Evolutionary conservation across 2,797 vertebrate genomes (phyloP), one percentile per base, ranked within the genome.

Genomic region (Xenopus petersii): DNA sequence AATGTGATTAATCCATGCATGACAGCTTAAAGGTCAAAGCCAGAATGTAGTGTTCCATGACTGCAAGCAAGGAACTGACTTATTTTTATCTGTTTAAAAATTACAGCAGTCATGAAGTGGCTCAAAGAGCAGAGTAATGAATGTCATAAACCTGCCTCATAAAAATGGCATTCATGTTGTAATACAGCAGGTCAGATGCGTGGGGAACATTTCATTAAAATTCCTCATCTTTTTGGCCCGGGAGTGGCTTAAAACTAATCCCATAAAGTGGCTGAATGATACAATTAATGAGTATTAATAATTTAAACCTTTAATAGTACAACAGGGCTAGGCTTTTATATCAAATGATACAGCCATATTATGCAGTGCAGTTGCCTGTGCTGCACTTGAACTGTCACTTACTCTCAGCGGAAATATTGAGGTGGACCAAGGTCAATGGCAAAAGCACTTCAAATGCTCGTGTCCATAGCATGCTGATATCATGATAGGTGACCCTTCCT

Each of bases 221-320:
- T 87, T 86, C 87, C 88, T 87, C 86, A 87, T 89, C 87, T 86
- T 87, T 85, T 86, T 86, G 85, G 85, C 87, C 89, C 88, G 88
- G 84, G 87, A 88, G 88, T 89, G 88, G 86, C 88, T 87, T 89
- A 88, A 89, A 89, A 89, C 87, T 88, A 89, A 89, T 89, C 87
- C 89, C 88, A 88, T 89, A 89, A 89, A 84, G 90, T 89, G 88
- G 85, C 86, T 59, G 89, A 91, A 92, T 91, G 90, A 92, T 91
- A 93, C 93, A 92, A 92, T 94, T 96, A 95, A 95, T 90, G 91
- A 93, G 91, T 85, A 88, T 92, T 94, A 94, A 95, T 94, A 95
- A 95, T 95, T 94, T 93, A 94, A 93, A 93, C 89, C 87, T 89
- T 88, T 89, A 89, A 91, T 94, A 85, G 84, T 88, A 78, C 87